A percentile compares a stretch with the other conserved stretches of the same genome.
Conservation (phyloP, 2,888 invertebrate species). For the Epinotia nisella region DNA sequence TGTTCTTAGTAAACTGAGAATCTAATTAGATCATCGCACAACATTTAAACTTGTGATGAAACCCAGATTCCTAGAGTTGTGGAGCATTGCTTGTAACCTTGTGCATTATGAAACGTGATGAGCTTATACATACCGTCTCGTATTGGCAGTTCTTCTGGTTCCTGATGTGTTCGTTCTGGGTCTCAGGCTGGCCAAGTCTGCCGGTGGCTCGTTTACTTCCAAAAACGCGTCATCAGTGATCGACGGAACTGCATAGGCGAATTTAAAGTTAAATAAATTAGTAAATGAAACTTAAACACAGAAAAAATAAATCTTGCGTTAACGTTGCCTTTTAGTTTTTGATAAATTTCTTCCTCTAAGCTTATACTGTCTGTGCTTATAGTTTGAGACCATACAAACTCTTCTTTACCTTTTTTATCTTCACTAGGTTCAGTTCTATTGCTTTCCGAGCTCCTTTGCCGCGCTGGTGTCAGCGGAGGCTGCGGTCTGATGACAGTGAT, state of each 20-base stretch:
- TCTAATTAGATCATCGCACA: not conserved
- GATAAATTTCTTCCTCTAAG: too few species aligned
- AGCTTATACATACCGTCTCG: constrained; percentile 69
- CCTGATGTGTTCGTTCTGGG: constrained; percentile 77
- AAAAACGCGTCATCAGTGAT: constrained; percentile 77
- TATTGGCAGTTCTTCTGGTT: constrained; percentile 77
- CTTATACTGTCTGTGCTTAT: not conserved
- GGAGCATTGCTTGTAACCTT: constrained; percentile 2
- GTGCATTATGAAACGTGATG: not conserved
- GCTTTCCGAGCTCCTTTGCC: constrained; percentile 85
- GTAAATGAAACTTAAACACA: too few species aligned
- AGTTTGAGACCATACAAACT: not conserved
- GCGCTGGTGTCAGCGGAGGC: constrained; percentile 67
- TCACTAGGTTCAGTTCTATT: constrained; percentile 80
- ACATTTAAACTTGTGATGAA: not conserved
- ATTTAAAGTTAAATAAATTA: not conserved
- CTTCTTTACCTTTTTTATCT: constrained; percentile 72
- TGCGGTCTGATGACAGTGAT: constrained; percentile 72
- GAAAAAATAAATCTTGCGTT: too few species aligned
- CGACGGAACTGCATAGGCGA: constrained; percentile 61
- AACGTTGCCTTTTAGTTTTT: too few species aligned
- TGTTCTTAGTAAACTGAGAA: not conserved
- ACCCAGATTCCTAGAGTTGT: not conserved
- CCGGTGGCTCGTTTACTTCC: constrained; percentile 69
- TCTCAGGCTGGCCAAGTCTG: constrained; percentile 68